A percentile compares a stretch with the other conserved stretches of the same genome.
Conservation (phyloP, 2,113 vertebrate species). For the Panthera uncia region DNA sequence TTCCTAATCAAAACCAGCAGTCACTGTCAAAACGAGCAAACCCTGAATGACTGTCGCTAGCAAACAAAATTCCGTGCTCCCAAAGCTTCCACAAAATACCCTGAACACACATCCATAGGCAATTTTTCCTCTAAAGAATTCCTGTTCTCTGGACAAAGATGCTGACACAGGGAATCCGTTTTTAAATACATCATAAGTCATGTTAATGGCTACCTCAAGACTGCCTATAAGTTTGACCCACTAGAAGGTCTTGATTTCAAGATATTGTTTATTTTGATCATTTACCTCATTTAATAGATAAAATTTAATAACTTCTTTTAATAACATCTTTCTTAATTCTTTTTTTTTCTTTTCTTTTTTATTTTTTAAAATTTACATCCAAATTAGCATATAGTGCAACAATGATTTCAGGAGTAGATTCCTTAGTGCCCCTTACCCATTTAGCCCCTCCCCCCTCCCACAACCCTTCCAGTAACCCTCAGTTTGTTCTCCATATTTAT, state of each 20-base stretch:
- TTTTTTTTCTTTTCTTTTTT: not conserved
- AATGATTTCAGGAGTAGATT: too few relatives aligned
- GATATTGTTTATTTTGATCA: not conserved
- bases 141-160: not conserved
- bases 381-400: too few relatives aligned
- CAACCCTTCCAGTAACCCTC: too few relatives aligned
- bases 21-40: not conserved
- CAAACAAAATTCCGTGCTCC: rapidly evolving
- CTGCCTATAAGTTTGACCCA: not conserved
- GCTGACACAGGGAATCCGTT: not conserved
- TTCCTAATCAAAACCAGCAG: not conserved
- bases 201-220: not conserved
- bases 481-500: too few relatives aligned
- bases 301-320: slow-evolving; percentile 31
- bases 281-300: not conserved
- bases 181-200: not conserved
- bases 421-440: too few relatives aligned
- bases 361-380: too few relatives aligned
- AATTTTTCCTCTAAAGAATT: not conserved
- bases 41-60: not conserved
- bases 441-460: too few relatives aligned
- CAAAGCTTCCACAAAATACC: not conserved
- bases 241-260: not conserved
- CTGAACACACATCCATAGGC: rapidly evolving
- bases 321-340: not conserved